Evolutionary conservation across 2,888 invertebrate species (phyloP).

Genomic region (Lithophane semibrunnea): DNA sequence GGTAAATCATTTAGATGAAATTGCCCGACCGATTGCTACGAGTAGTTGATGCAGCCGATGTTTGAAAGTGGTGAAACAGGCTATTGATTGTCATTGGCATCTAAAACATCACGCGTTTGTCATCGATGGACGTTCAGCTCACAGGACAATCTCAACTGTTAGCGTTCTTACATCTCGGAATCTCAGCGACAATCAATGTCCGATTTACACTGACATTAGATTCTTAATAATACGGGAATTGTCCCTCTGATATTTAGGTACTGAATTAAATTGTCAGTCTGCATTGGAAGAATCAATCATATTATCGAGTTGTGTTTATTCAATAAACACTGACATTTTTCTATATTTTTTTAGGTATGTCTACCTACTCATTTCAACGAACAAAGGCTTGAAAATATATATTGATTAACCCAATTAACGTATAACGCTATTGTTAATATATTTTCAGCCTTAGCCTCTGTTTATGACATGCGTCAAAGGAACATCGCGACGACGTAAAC

Average conservation of each 20-base stretch:
- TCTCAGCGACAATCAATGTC: neutral
- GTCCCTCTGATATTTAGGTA: neutral
- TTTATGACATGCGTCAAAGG: conserved; percentile 16
- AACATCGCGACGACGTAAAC: conserved; percentile 8
- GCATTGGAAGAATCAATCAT: neutral
- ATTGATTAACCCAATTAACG: conserved; percentile 10
- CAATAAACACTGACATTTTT: conserved; percentile 5
- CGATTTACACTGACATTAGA: neutral
- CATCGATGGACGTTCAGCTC: neutral
- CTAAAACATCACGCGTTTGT: neutral
- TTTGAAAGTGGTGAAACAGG: neutral
- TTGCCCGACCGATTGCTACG: no score
- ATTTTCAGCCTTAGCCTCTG: conserved; percentile 47
- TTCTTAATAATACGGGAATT: neutral
- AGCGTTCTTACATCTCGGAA: neutral
- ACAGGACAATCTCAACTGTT: neutral
- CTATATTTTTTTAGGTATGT: neutral
- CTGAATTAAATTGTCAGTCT: neutral
- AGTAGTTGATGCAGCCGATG: neutral
- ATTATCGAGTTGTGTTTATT: conserved; percentile 2
- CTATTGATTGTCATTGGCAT: no score
- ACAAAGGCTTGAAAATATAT: conserved; percentile 40
- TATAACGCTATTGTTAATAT: conserved; percentile 32
- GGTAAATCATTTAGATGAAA: neutral
- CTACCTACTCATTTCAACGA: conserved; percentile 1